Evolutionary conservation across 1,140 invertebrate species (phyloP), one percentile per base, ranked within the genome.

Genomic region (Ruditapes philippinarum): DNA sequence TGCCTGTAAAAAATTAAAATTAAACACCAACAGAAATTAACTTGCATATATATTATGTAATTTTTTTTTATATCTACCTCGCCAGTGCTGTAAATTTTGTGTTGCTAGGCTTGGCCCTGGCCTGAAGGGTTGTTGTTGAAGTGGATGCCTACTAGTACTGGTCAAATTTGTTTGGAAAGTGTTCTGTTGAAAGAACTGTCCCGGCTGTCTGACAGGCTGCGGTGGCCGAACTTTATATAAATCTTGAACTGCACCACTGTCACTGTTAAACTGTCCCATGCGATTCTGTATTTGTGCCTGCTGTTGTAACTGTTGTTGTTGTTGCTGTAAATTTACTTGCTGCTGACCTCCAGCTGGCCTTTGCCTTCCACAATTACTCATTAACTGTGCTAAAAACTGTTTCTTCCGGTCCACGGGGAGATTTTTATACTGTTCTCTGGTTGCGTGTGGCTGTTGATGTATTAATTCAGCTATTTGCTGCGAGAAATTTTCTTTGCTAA

Each of bases 381-480:
- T 38, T 36, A 89, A 40, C n/a, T 76, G 42, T n/a, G 81, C 36
- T 17, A 89, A 31, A 54, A 89, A 89, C 28, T 38, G 36, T 49
- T 73, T 81, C 45, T 74, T 82, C 28, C 73, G 40, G 28, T 89
- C 79, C 7, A 54, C 17, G 4, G 49, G 25, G 28, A 89, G 38
- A 60, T 36, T 76, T 31, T 40, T 82, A 28, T 82, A 89, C 22
- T 76, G 42, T 45, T 89, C 87, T 62, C 78, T 40, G 19, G 70
- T 49, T 11, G 38, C 25, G 7, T 25, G 78, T 57, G 87, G 87
- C 38, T 89, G 54, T 36, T 74, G 62, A 60, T 81, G 74, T 19
- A 89, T 4, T 45, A 82, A 28, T 25, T 83, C 87, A 17, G 68
- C 54, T 14, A 89, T 76, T 22, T 36, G 28, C 36, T 86, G 68